These are phyloP conservation scores for Apostichopus parvimensis DNA, from an alignment of 35 echinoderm and acorn worm genomes.

Conservation along the genomic window DNA sequence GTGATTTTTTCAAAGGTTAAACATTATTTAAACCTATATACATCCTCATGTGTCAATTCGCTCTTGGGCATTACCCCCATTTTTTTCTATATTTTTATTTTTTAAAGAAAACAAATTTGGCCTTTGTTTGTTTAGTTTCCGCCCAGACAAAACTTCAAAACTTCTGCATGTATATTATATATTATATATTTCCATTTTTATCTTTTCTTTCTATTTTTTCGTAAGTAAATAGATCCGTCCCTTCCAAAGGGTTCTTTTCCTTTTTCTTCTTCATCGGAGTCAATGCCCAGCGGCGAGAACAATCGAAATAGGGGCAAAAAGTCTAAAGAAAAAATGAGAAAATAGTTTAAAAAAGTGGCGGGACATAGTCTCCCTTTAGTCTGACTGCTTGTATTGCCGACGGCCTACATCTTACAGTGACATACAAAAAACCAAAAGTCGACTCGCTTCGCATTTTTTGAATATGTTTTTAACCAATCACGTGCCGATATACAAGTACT, in stretches of 20 bases:
- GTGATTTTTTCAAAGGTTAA: not conserved
- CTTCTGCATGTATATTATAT: not conserved
- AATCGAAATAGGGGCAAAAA: constrained; percentile 8
- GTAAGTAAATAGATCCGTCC: not conserved
- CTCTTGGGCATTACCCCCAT: not conserved
- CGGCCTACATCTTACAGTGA: not conserved
- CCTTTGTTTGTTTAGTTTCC: not conserved
- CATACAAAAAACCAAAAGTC: not conserved
- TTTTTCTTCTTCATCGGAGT: not conserved
- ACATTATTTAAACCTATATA: not conserved
- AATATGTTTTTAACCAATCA: not conserved
- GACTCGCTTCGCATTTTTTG: not conserved
- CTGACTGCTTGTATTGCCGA: not conserved
- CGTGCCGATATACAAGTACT: not conserved
- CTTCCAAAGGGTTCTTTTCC: not conserved
- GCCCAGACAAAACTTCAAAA: not conserved
- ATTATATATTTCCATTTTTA: not conserved
- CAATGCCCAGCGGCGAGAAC: not conserved
- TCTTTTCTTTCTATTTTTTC: not conserved
- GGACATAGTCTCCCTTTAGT: not conserved
- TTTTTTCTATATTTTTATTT: not conserved
- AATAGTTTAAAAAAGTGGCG: not conserved
- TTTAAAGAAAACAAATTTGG: not conserved
- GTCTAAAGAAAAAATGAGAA: not conserved
- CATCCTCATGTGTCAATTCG: not conserved